A percentile compares a stretch with the other conserved stretches of the same genome.
These are phyloP conservation scores for Pardosa pseudoannulata DNA, from an alignment of 2,888 invertebrate species.

Conservation along the genomic window DNA sequence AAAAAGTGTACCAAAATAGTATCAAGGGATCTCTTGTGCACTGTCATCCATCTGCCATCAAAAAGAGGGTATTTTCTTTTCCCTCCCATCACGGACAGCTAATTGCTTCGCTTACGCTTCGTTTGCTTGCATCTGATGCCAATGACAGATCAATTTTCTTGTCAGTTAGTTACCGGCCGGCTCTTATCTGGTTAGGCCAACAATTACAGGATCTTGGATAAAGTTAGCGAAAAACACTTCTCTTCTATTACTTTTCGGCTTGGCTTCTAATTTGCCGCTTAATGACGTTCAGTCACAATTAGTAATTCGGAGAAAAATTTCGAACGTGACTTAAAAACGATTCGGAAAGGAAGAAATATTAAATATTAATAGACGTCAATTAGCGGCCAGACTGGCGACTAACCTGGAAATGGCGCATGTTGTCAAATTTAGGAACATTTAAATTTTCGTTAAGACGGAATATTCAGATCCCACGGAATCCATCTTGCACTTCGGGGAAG, in stretches of 20 bases:
- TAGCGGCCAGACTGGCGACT: too few species aligned
- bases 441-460: too few species aligned
- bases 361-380: too few species aligned
- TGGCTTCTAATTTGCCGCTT: not conserved
- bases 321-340: too few species aligned
- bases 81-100: constrained; percentile 57
- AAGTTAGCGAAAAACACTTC: constrained; percentile 9
- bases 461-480: too few species aligned
- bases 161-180: constrained; percentile 65
- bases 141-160: constrained; percentile 71
- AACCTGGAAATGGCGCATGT: too few species aligned
- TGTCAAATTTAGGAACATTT: too few species aligned
- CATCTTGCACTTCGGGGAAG: too few species aligned
- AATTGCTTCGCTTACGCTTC: constrained; percentile 67
- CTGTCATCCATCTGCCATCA: constrained; percentile 33
- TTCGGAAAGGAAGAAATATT: too few species aligned
- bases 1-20: constrained; percentile 4
- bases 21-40: constrained; percentile 14
- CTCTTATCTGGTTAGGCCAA: constrained; percentile 60
- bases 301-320: too few species aligned
- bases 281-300: not conserved
- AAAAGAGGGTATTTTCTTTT: constrained; percentile 14
- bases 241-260: constrained; percentile 36
- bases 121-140: constrained; percentile 59
- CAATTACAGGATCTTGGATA: constrained; percentile 46